Conservation (phyloP, 1,140 invertebrate species). For the Vollenhovia emeryi region DNA sequence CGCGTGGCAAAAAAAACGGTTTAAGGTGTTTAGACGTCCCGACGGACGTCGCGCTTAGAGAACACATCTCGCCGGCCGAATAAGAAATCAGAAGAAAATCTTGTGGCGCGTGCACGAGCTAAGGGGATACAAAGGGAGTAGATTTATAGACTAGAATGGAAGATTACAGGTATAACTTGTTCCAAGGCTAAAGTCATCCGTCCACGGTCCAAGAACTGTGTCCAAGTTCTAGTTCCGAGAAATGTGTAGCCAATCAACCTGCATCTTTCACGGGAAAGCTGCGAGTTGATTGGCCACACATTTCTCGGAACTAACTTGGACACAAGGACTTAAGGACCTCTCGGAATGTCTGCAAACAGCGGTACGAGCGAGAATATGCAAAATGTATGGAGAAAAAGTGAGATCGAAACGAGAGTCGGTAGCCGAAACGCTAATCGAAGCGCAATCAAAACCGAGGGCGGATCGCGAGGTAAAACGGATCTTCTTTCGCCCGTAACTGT, state of each 20-base stretch:
- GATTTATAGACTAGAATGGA: conserved; percentile 10
- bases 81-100: conserved; percentile 37
- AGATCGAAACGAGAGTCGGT: not conserved
- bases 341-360: not conserved
- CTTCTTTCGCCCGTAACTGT: conserved; percentile 36
- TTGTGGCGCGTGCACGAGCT: conserved; percentile 26
- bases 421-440: not conserved
- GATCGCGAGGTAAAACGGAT: conserved; percentile 1
- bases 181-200: too few species aligned
- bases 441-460: not conserved
- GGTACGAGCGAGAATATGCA: not conserved
- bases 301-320: too few species aligned
- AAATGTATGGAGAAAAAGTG: not conserved
- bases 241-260: too few species aligned
- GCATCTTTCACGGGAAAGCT: too few species aligned
- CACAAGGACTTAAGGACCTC: too few species aligned
- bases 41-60: conserved; percentile 45
- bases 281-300: too few species aligned
- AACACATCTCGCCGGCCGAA: conserved; percentile 3
- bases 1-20: conserved; percentile 63
- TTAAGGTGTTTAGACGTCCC: conserved; percentile 66
- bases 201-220: too few species aligned
- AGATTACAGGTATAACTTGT: not conserved
- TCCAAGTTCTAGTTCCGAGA: too few species aligned
- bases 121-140: conserved; percentile 12